These are phyloP conservation scores for Tiaroga cobitis DNA, from an alignment of 2,797 vertebrate species.

Conservation along the genomic window DNA sequence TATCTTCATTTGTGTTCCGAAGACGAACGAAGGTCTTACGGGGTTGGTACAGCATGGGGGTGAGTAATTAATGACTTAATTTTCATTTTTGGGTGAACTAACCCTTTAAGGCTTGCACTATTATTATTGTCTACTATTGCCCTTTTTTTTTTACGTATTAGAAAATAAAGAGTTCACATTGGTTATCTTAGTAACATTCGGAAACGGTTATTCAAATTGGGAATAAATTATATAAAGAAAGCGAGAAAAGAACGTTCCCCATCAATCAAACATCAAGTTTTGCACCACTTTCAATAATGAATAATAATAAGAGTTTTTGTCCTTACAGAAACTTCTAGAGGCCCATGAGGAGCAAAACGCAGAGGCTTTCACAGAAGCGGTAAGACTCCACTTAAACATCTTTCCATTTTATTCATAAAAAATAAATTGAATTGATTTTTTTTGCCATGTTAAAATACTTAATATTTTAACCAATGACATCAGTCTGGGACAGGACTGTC, in stretches of 20 bases:
- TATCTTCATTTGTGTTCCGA: no score
- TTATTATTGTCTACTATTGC: background rate
- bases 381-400: slow-evolving; percentile 73
- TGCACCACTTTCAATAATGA: background rate
- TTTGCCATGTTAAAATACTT: background rate
- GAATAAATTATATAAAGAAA: background rate
- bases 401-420: background rate
- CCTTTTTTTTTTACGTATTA: background rate
- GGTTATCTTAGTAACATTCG: no score
- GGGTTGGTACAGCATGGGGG: no score
- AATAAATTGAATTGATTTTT: background rate
- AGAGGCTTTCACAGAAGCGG: slow-evolving; percentile 96
- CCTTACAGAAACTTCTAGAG: slow-evolving; percentile 94
- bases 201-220: accelerated
- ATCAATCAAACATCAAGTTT: background rate
- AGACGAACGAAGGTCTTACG: no score
- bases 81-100: no score
- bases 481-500: background rate
- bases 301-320: slow-evolving; percentile 36
- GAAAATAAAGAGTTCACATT: background rate
- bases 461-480: background rate
- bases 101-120: background rate
- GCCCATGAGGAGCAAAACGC: slow-evolving; percentile 98
- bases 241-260: background rate
- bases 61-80: no score